Percentiles rank a stretch among this genome's conserved stretches.
Evolutionary conservation across 1,140 invertebrate genomes (phyloP).

Genomic region (Psix sp.): DNA sequence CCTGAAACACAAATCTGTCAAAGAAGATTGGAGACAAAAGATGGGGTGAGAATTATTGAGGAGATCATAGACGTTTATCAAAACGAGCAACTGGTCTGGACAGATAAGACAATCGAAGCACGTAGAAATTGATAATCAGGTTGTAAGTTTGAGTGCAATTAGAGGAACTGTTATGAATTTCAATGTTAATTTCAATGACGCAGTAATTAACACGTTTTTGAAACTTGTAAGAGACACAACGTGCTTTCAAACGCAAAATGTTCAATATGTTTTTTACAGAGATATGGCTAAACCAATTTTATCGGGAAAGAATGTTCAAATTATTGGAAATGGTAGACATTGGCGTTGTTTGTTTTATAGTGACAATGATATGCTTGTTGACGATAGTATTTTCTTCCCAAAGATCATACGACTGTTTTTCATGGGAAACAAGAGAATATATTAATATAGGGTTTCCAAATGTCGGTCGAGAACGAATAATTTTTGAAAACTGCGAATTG

Average conservation of each 20-base stretch:
- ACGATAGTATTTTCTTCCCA: neutral
- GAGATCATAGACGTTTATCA: too few species aligned
- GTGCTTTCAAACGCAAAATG: neutral
- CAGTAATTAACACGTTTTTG: neutral
- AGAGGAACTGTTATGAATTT: neutral
- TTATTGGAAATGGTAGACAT: neutral
- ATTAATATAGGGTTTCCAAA: neutral
- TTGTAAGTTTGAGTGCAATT: neutral
- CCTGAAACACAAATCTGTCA: too few species aligned
- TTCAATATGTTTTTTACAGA: neutral
- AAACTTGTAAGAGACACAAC: neutral
- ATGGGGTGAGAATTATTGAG: too few species aligned
- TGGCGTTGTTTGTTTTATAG: slow-evolving; percentile 5
- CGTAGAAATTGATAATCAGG: neutral
- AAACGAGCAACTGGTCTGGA: too few species aligned
- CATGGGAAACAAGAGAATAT: neutral
- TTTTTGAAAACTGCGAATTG: neutral
- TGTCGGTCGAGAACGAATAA: neutral
- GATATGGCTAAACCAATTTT: neutral
- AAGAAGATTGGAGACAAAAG: too few species aligned
- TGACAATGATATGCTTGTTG: neutral
- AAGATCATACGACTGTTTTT: neutral
- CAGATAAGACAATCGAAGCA: too few species aligned
- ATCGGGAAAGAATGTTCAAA: neutral
- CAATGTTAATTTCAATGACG: neutral